A percentile compares a stretch with the other conserved stretches of the same genome.
Conservation (phyloP, 2,113 vertebrate genomes). For the Chlamydotis undulata region DNA sequence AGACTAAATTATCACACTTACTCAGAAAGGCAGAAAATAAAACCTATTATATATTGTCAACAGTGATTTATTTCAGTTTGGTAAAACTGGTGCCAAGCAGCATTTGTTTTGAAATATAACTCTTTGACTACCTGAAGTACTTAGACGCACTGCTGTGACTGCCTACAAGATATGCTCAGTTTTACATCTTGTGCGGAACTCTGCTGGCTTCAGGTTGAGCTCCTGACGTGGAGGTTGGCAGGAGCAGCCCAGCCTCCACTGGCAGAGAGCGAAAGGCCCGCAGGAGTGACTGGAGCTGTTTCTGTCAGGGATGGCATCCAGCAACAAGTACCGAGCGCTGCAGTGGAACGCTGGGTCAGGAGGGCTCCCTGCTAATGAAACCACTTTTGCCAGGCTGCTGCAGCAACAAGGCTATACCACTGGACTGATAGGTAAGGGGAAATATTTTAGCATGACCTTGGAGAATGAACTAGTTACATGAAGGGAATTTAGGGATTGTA, state of each 20-base stretch:
- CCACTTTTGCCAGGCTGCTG: constrained; percentile 62
- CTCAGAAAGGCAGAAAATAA: neutral
- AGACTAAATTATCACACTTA: neutral
- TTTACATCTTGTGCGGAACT: neutral
- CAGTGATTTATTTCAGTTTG: neutral
- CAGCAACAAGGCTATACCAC: constrained; percentile 64
- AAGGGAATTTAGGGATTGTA: neutral
- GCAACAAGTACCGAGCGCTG: neutral
- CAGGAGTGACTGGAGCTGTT: neutral
- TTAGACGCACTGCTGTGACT: neutral
- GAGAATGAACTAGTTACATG: neutral
- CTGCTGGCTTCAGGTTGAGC: neutral
- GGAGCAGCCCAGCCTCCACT: neutral
- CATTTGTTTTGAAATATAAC: neutral
- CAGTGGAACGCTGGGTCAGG: constrained; percentile 57
- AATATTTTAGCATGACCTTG: neutral
- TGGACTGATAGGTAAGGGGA: constrained; percentile 60
- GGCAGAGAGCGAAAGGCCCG: fast-evolving
- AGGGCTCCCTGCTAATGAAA: constrained; percentile 72
- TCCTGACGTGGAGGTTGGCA: fast-evolving
- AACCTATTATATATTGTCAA: neutral
- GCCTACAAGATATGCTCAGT: neutral
- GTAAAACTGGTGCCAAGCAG: neutral
- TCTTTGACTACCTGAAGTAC: neutral
- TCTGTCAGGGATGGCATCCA: constrained; percentile 46